Percentiles rank a stretch among this genome's conserved stretches.
phyloP scores from a whole-genome alignment of 2,888 invertebrate species.

The Drosophila recens region DNA sequence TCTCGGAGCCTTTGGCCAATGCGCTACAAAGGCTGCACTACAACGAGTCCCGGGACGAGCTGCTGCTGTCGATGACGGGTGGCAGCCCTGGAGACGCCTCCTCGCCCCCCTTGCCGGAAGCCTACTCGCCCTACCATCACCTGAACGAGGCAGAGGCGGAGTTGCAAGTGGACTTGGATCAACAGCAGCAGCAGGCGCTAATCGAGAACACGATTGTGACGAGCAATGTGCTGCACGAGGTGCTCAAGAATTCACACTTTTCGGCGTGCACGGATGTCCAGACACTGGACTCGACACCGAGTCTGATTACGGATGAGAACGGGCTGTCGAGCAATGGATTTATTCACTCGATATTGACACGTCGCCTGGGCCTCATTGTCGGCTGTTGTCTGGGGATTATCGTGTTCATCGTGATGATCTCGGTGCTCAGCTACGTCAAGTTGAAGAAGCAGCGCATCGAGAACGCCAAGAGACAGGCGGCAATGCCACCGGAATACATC shows the following conservation, averaged over 20 bases:
- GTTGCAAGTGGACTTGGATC: slow-evolving; percentile 36
- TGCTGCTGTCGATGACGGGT: slow-evolving; percentile 31
- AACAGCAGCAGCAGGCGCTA: slow-evolving; percentile 56
- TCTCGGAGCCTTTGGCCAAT: slow-evolving; percentile 85
- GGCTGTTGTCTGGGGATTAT: slow-evolving; percentile 94
- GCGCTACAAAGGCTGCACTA: slow-evolving; percentile 83
- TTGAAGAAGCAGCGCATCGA: slow-evolving; percentile 92
- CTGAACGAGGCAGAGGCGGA: slow-evolving; percentile 54
- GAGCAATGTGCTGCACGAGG: slow-evolving; percentile 86
- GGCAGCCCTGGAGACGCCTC: slow-evolving; percentile 25
- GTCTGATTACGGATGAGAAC: slow-evolving; percentile 87
- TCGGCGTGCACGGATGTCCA: slow-evolving; percentile 92
- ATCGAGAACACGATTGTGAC: slow-evolving; percentile 88
- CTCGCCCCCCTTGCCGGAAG: slow-evolving; percentile 54
- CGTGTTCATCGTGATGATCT: slow-evolving; percentile 93
- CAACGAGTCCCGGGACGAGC: slow-evolving; percentile 81
- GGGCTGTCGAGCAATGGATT: slow-evolving; percentile 89
- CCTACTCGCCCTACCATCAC: slow-evolving; percentile 65
- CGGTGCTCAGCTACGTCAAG: slow-evolving; percentile 93
- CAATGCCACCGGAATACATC: slow-evolving; percentile 92
- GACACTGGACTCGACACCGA: slow-evolving; percentile 90
- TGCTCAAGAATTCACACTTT: slow-evolving; percentile 89
- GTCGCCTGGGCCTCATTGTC: slow-evolving; percentile 93
- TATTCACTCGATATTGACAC: slow-evolving; percentile 91
- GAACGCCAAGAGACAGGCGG: slow-evolving; percentile 89